Evolutionary conservation across 2,797 vertebrate species (phyloP).

Genomic region (Diplodus puntazzo): DNA sequence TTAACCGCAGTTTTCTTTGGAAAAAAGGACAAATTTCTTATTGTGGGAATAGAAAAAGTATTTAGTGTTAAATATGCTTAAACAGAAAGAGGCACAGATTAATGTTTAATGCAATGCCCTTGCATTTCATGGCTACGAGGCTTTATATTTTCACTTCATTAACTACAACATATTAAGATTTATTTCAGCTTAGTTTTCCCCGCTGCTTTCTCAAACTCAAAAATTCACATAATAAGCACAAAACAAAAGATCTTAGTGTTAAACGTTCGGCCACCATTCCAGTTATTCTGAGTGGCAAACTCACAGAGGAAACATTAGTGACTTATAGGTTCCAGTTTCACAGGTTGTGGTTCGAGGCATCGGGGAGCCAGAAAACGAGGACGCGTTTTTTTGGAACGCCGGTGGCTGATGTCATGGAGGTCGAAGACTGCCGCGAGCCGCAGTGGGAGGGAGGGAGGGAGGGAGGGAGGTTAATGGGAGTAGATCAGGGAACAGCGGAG

Average conservation of each 20-base stretch:
- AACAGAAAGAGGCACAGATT: constrained; percentile 24
- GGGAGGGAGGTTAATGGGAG: constrained; percentile 65
- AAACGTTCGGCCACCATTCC: neutral
- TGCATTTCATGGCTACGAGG: constrained; percentile 10
- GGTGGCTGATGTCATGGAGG: constrained; percentile 51
- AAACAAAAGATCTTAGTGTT: neutral
- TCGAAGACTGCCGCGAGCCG: constrained; percentile 45
- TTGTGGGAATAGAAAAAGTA: constrained; percentile 20
- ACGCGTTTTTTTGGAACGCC: constrained; percentile 46
- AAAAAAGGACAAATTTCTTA: constrained; percentile 28
- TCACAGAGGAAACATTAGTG: neutral
- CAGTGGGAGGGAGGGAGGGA: constrained; percentile 32
- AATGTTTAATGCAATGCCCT: constrained; percentile 31
- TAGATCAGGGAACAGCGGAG: constrained; percentile 53
- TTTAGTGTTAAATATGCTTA: constrained; percentile 38
- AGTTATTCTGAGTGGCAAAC: constrained; percentile 6
- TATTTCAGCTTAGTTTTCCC: neutral
- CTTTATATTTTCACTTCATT: constrained; percentile 33
- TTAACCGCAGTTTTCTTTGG: constrained; percentile 45
- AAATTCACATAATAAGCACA: neutral
- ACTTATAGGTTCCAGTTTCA: neutral
- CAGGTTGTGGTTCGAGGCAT: constrained; percentile 52
- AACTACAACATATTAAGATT: constrained; percentile 7
- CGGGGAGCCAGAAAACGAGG: constrained; percentile 58
- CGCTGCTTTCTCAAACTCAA: constrained; percentile 2